Percentiles rank a stretch among this genome's conserved stretches.
phyloP scores from a whole-genome alignment of 2,888 invertebrate species.

The Salticus scenicus region DNA sequence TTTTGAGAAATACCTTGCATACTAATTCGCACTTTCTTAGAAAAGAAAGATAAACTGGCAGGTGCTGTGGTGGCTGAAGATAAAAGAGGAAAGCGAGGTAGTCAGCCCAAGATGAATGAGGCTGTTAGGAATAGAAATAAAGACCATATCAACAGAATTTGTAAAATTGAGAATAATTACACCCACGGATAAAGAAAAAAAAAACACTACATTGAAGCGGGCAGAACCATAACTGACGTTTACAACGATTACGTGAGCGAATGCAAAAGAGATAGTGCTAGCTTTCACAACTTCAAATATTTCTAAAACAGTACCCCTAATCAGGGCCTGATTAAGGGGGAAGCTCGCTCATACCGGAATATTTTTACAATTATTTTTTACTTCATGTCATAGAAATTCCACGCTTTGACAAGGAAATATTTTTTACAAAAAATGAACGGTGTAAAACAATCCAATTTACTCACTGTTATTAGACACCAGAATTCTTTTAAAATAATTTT shows the following conservation, averaged over 20 bases:
- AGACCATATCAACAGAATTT: conserved; percentile 15
- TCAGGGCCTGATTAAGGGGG: no score
- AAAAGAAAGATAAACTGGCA: conserved; percentile 23
- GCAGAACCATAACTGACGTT: conserved; percentile 8
- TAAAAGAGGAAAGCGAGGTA: conserved; percentile 6
- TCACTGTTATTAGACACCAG: no score
- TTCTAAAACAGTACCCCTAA: no score
- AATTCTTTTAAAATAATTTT: no score
- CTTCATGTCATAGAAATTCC: no score
- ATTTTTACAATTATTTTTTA: no score
- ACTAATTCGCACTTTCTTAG: conserved; percentile 7
- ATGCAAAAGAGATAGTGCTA: neutral
- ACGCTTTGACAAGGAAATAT: no score
- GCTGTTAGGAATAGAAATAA: neutral
- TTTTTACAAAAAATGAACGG: no score
- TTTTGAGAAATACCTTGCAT: conserved; percentile 16
- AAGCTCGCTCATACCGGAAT: no score
- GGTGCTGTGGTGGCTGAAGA: neutral
- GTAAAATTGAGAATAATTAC: conserved; percentile 15
- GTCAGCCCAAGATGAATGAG: conserved; percentile 11
- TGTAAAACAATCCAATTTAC: no score
- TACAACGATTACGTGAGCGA: conserved; percentile 2
- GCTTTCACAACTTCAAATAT: neutral
- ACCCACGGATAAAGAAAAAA: neutral
- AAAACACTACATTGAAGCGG: no score